These are phyloP conservation scores for Pseudococcus jackbeardsleyi DNA, from an alignment of 2,888 invertebrate species.

Conservation along the genomic window DNA sequence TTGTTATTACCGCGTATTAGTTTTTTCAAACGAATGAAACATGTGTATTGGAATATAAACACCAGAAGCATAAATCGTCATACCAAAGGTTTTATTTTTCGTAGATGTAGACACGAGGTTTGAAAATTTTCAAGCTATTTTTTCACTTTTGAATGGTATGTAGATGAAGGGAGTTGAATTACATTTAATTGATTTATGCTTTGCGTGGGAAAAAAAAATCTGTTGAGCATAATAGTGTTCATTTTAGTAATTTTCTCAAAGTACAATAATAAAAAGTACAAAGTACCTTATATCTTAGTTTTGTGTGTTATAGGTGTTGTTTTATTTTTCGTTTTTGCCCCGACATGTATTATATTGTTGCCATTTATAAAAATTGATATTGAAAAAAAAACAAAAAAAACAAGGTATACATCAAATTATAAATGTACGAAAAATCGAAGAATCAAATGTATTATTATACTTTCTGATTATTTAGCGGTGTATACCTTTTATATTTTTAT, in stretches of 20 bases:
- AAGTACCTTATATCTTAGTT: slow-evolving; percentile 58
- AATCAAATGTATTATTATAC: slow-evolving; percentile 61
- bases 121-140: not conserved
- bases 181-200: slow-evolving; percentile 12
- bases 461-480: slow-evolving; percentile 51
- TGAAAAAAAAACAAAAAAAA: slow-evolving; percentile 46
- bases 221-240: slow-evolving; percentile 54
- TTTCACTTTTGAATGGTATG: not conserved
- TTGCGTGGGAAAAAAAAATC: slow-evolving; percentile 13
- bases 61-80: slow-evolving; percentile 16
- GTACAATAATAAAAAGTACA: slow-evolving; percentile 64
- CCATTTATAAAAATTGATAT: slow-evolving; percentile 60
- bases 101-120: not conserved
- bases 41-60: not conserved
- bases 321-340: slow-evolving; percentile 61
- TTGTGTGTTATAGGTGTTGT: slow-evolving; percentile 64
- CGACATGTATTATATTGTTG: slow-evolving; percentile 65
- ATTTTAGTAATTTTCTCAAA: slow-evolving; percentile 55
- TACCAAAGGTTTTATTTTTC: not conserved
- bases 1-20: slow-evolving; percentile 44
- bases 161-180: not conserved
- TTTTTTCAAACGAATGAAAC: slow-evolving; percentile 44
- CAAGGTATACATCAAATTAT: slow-evolving; percentile 56
- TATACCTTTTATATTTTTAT: slow-evolving; percentile 59
- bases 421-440: slow-evolving; percentile 48